Evolutionary conservation across 2,113 vertebrate species (phyloP).

Genomic region (Alouatta palliata): DNA sequence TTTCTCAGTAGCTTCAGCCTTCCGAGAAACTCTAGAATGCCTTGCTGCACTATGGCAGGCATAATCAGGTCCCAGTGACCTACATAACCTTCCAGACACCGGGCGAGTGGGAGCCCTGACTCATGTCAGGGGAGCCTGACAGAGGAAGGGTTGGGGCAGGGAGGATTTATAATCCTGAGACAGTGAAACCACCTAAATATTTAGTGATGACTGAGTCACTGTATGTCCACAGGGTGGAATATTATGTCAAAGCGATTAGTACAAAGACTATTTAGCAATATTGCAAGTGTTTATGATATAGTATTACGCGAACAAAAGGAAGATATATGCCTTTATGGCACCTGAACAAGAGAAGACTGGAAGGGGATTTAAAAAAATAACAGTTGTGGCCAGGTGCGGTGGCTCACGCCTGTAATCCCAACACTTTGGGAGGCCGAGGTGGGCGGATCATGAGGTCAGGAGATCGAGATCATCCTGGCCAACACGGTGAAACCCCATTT

Average conservation of each 20-base stretch:
- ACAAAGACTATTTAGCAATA: constrained; percentile 16
- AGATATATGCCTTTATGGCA: background rate
- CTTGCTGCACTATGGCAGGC: background rate
- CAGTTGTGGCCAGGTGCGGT: background rate
- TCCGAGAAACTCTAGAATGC: background rate
- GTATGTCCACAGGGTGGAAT: background rate
- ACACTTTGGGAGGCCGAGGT: too few species aligned
- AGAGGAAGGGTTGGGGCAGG: background rate
- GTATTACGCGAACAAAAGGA: background rate
- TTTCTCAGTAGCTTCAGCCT: background rate
- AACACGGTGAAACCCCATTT: too few species aligned
- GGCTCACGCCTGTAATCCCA: too few species aligned
- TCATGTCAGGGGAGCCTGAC: background rate
- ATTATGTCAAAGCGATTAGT: constrained; percentile 46
- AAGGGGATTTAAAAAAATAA: background rate
- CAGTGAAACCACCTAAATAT: background rate
- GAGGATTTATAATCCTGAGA: constrained; percentile 16
- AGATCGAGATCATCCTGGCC: too few species aligned
- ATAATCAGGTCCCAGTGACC: constrained; percentile 38
- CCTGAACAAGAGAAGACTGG: background rate
- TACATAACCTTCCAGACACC: background rate
- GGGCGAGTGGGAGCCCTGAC: background rate
- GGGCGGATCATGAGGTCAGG: too few species aligned
- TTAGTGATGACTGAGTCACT: constrained; percentile 52
- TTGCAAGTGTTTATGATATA: background rate